Percentiles rank a stretch among this genome's conserved stretches.
phyloP scores from a whole-genome alignment of 2,113 vertebrate species.

The Cochlearius cochlearius region DNA sequence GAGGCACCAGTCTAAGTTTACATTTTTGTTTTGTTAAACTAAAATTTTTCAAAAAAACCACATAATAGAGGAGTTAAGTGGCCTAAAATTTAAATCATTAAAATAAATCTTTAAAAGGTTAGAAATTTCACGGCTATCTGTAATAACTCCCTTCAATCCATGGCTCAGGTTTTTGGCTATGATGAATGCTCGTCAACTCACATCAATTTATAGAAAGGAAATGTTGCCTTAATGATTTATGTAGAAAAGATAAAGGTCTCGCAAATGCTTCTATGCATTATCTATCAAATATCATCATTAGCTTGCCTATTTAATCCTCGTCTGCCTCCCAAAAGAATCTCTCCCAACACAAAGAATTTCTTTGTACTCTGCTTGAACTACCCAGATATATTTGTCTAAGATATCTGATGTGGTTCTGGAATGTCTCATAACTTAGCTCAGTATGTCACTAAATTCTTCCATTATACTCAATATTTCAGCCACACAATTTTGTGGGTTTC shows the following conservation, averaged over 20 bases:
- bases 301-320: neutral
- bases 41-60: rapidly evolving
- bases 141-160: neutral
- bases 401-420: slow-evolving; percentile 8
- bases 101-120: neutral
- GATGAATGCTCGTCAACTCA: neutral
- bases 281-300: neutral
- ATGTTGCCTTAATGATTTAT: neutral
- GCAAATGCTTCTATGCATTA: neutral
- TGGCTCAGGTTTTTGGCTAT: neutral
- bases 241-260: neutral
- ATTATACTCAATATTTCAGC: neutral
- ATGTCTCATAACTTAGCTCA: slow-evolving; percentile 32
- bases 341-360: neutral
- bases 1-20: neutral
- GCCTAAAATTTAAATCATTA: neutral
- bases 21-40: neutral
- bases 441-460: slow-evolving; percentile 9
- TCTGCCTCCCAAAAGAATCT: neutral
- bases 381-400: neutral
- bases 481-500: neutral
- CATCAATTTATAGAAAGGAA: neutral
- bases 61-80: neutral
- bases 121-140: neutral
- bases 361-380: neutral